Conservation (phyloP, 1,140 invertebrate species). For the Aethina tumida region DNA sequence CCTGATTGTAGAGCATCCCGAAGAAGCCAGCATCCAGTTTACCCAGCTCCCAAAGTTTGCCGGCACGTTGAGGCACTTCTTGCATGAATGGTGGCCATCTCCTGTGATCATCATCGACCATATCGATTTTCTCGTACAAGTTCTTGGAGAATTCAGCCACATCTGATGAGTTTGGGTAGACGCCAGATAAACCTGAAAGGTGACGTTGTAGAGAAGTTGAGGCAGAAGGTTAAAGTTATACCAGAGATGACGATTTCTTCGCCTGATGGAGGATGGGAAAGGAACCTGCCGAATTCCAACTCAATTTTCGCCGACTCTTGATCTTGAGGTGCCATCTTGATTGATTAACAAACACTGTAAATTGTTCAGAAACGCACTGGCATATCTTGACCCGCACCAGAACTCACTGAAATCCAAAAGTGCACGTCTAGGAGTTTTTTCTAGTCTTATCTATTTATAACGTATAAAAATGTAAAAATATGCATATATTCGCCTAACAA, state of each 20-base stretch:
- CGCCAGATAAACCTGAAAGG: slow-evolving; percentile 62
- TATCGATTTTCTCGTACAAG: slow-evolving; percentile 70
- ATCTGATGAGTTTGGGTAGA: slow-evolving; percentile 78
- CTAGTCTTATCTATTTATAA: too few relatives aligned
- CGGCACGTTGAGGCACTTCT: slow-evolving; percentile 61
- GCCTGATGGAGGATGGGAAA: slow-evolving; percentile 36
- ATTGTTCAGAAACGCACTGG: too few relatives aligned
- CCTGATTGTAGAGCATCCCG: slow-evolving; percentile 47
- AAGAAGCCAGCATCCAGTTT: slow-evolving; percentile 82
- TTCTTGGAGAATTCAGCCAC: slow-evolving; percentile 70
- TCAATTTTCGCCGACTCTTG: too few relatives aligned
- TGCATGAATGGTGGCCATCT: slow-evolving; percentile 63
- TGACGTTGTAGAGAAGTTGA: not conserved
- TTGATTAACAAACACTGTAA: not conserved
- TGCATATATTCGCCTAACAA: too few relatives aligned
- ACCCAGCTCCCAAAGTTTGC: slow-evolving; percentile 66
- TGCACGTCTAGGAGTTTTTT: too few relatives aligned
- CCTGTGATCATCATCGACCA: slow-evolving; percentile 65
- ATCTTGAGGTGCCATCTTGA: not conserved
- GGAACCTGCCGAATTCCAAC: slow-evolving; percentile 8
- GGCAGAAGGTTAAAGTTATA: slow-evolving; percentile 4
- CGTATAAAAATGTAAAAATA: too few relatives aligned
- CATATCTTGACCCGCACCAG: too few relatives aligned
- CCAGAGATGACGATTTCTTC: slow-evolving; percentile 74
- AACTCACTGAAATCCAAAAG: too few relatives aligned